Conservation (phyloP, 2,113 vertebrate species). For the Megatriorchis doriae region DNA sequence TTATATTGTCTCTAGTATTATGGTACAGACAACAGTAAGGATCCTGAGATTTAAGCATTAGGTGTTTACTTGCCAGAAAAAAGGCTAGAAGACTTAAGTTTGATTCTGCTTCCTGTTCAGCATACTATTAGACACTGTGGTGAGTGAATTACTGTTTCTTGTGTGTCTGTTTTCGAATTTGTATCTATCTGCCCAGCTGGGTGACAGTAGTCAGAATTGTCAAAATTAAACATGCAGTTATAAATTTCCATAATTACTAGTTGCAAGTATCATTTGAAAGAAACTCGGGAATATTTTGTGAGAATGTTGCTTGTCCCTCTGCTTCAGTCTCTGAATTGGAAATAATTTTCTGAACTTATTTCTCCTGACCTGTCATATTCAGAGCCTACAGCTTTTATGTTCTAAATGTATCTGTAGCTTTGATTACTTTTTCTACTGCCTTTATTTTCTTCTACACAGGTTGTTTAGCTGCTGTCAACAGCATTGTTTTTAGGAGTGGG, state of each 20-base stretch:
- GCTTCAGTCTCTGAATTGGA: neutral
- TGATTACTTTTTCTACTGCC: neutral
- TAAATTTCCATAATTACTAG: neutral
- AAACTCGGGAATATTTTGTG: neutral
- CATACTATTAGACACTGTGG: neutral
- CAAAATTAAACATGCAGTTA: neutral
- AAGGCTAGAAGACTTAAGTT: neutral
- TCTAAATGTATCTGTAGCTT: neutral
- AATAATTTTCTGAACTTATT: neutral
- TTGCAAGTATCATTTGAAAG: neutral
- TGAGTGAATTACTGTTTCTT: neutral
- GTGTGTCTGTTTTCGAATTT: neutral
- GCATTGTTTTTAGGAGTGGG: neutral
- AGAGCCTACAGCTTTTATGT: neutral
- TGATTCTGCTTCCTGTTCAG: neutral
- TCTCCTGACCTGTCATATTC: neutral
- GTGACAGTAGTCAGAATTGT: neutral
- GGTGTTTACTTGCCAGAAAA: neutral
- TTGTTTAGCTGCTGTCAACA: neutral
- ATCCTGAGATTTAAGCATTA: neutral
- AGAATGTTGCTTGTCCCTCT: neutral
- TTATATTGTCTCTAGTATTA: neutral
- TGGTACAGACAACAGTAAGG: neutral
- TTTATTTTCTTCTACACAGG: neutral
- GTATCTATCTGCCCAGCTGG: neutral